A percentile compares a stretch with the other conserved stretches of the same genome.
phyloP scores from a whole-genome alignment of 2,113 vertebrate genomes.

The Hipposideros armiger region DNA sequence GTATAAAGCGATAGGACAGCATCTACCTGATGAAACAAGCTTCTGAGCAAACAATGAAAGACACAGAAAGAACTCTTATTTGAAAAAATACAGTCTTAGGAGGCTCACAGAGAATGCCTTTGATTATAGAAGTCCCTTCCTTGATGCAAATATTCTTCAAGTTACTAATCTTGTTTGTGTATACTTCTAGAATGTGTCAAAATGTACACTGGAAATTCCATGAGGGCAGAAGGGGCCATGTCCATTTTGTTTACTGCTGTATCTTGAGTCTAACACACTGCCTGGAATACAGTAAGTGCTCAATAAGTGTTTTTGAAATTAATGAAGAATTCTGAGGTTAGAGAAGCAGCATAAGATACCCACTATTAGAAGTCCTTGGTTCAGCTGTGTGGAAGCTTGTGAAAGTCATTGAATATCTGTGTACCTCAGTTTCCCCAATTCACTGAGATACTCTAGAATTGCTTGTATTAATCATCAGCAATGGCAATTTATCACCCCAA shows the following conservation, averaged over 20 bases:
- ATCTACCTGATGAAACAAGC: background rate
- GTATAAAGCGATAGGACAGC: background rate
- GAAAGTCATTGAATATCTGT: background rate
- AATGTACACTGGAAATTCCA: slow-evolving; percentile 40
- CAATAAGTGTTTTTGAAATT: slow-evolving; percentile 47
- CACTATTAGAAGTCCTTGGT: background rate
- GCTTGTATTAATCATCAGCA: slow-evolving; percentile 4
- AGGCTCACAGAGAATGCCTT: slow-evolving; percentile 29
- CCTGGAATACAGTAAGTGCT: background rate
- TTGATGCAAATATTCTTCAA: slow-evolving; percentile 19
- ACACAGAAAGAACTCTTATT: background rate
- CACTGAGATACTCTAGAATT: slow-evolving; percentile 47
- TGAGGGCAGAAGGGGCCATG: background rate
- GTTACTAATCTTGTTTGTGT: slow-evolving; percentile 14
- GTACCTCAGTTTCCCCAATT: background rate
- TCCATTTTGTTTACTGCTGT: slow-evolving; percentile 28
- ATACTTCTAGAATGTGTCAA: slow-evolving; percentile 31
- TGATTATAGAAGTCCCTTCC: slow-evolving; percentile 44
- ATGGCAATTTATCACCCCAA: background rate
- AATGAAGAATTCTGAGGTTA: slow-evolving; percentile 41
- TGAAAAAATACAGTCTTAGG: background rate
- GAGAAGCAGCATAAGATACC: slow-evolving; percentile 34
- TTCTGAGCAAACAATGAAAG: background rate
- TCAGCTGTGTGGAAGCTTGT: background rate
- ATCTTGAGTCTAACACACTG: slow-evolving; percentile 24